Conservation (phyloP, 37 sponge, comb jelly and placozoan genomes). For the Aplysina aerophoba region DNA sequence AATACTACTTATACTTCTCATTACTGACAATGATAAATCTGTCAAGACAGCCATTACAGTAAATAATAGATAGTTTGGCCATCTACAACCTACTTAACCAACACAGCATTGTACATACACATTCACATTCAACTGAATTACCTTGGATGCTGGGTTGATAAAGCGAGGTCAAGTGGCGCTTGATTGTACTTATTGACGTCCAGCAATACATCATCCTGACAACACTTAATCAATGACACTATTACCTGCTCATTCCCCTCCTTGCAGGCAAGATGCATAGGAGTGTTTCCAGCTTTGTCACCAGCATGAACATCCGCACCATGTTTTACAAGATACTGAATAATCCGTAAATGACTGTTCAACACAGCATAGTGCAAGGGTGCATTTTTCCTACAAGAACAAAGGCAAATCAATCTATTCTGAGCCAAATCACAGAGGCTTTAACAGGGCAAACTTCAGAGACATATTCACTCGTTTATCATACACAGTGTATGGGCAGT, state of each 20-base stretch:
- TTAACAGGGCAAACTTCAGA: no score
- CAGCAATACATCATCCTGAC: background rate
- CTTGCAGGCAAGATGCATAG: conserved; percentile 61
- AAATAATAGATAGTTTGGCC: no score
- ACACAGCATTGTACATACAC: no score
- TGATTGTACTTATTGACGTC: background rate
- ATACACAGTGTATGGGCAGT: no score
- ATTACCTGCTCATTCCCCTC: conserved; percentile 24
- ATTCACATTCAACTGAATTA: background rate
- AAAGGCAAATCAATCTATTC: background rate
- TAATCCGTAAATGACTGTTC: conserved; percentile 30
- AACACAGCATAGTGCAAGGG: conserved; percentile 60
- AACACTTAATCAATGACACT: background rate
- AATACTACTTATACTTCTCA: no score
- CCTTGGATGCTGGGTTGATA: background rate
- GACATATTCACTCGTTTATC: no score
- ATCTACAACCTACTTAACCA: no score
- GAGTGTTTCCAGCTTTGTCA: conserved; percentile 47
- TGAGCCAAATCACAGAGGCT: background rate
- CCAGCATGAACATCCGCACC: conserved; percentile 28
- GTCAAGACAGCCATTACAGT: no score
- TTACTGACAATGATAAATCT: no score
- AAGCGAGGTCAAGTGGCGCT: background rate
- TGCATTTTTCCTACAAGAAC: conserved; percentile 46
- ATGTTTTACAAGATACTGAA: conserved; percentile 45